These are phyloP conservation scores for Vulpes lagopus DNA, from an alignment of 2,113 vertebrate genomes.

Conservation along the genomic window DNA sequence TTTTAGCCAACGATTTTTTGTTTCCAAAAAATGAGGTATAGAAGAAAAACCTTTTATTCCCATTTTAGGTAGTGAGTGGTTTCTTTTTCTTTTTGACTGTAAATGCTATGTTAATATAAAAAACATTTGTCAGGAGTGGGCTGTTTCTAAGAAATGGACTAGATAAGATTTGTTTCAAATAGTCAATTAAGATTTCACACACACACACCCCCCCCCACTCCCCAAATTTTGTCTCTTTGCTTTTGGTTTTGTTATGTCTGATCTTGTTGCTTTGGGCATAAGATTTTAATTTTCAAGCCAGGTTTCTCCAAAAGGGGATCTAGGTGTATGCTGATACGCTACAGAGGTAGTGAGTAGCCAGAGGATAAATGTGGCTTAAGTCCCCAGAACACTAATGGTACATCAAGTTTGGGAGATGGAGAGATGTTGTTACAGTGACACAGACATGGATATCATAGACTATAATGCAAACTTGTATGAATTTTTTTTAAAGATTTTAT, in stretches of 20 bases:
- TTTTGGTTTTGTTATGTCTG: background rate
- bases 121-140: background rate
- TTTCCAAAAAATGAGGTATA: constrained; percentile 74
- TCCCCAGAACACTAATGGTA: background rate
- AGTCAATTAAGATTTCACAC: background rate
- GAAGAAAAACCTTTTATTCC: constrained; percentile 68
- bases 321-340: background rate
- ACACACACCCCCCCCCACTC: too few species aligned
- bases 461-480: background rate
- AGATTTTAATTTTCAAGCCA: background rate
- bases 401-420: background rate
- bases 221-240: background rate
- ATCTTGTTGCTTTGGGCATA: background rate
- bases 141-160: background rate
- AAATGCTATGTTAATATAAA: constrained; percentile 17
- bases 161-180: background rate
- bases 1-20: constrained; percentile 78
- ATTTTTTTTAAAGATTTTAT: background rate
- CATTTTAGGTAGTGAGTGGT: constrained; percentile 57
- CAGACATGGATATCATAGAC: too few species aligned
- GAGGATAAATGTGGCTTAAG: background rate
- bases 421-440: background rate
- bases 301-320: background rate
- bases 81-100: constrained; percentile 25
- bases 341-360: rapidly evolving